phyloP scores from a whole-genome alignment of 2,888 invertebrate species.

The Tricholauxania praeusta region DNA sequence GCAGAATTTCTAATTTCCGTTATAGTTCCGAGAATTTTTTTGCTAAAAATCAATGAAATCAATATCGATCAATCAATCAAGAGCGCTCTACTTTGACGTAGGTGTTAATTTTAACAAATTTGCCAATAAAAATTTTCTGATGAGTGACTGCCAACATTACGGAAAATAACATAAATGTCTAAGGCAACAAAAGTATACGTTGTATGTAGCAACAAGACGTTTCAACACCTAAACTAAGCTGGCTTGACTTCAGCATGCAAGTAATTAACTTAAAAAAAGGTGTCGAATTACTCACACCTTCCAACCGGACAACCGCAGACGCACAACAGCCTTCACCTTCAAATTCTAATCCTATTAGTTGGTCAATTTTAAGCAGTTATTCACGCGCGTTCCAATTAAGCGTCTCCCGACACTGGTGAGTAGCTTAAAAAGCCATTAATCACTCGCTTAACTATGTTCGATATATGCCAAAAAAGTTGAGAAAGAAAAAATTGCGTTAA shows the following conservation, averaged over 20 bases:
- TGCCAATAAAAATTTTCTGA: constrained; percentile 21
- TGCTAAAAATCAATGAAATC: constrained; percentile 15
- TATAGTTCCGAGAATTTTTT: constrained; percentile 8
- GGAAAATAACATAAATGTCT: neutral
- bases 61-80: constrained; percentile 28
- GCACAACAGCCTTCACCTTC: neutral
- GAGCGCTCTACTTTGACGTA: neutral
- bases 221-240: constrained; percentile 6
- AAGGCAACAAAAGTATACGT: neutral
- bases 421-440: constrained; percentile 29
- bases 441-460: constrained; percentile 31
- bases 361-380: constrained; percentile 33
- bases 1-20: constrained; percentile 5
- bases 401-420: constrained; percentile 13
- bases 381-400: constrained; percentile 34
- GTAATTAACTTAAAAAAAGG: constrained; percentile 30
- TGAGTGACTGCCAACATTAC: neutral
- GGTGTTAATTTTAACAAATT: constrained; percentile 32
- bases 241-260: constrained; percentile 9
- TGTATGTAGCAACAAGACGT: neutral
- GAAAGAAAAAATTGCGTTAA: constrained; percentile 1
- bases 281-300: constrained; percentile 32
- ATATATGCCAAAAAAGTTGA: constrained; percentile 17
- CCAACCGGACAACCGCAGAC: neutral
- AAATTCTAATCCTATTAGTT: constrained; percentile 31